Conservation (phyloP, 37 sponge, comb jelly and placozoan genomes). For the Theonella swinhoei region DNA sequence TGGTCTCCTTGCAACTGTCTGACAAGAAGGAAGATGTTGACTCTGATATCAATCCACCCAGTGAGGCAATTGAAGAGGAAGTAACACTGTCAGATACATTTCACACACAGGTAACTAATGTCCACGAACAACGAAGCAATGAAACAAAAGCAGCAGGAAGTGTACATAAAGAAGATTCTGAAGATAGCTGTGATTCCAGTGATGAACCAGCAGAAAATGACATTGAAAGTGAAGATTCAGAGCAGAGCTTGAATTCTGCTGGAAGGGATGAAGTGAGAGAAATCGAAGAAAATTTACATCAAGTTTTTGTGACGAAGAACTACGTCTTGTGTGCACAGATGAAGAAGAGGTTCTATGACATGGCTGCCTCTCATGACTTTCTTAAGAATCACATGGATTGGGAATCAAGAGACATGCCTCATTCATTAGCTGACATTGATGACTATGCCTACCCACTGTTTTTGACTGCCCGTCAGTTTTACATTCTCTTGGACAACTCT, state of each 20-base stretch:
- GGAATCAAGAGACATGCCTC: constrained; percentile 32
- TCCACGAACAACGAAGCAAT: not conserved
- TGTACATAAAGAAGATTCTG: not conserved
- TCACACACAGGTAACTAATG: too few relatives aligned
- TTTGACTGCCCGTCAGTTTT: constrained; percentile 73
- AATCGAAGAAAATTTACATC: constrained; percentile 70
- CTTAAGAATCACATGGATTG: constrained; percentile 17
- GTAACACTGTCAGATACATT: not conserved
- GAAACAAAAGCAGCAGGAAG: not conserved
- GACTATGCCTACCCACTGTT: constrained; percentile 70
- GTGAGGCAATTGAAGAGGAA: not conserved
- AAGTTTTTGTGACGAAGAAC: constrained; percentile 87
- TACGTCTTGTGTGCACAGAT: constrained; percentile 74
- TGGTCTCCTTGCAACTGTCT: not conserved
- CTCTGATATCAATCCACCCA: not conserved
- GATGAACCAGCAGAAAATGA: not conserved
- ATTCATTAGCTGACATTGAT: constrained; percentile 9
- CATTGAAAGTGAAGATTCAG: not conserved
- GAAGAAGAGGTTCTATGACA: constrained; percentile 69
- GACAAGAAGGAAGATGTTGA: not conserved
- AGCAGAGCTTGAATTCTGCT: not conserved
- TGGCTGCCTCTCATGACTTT: constrained; percentile 25
- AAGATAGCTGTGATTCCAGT: not conserved
- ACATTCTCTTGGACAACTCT: constrained; percentile 71
- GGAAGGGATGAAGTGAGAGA: not conserved